Evolutionary conservation across 2,113 vertebrate species (phyloP).

Genomic region (Ptilorrhoa leucosticta): DNA sequence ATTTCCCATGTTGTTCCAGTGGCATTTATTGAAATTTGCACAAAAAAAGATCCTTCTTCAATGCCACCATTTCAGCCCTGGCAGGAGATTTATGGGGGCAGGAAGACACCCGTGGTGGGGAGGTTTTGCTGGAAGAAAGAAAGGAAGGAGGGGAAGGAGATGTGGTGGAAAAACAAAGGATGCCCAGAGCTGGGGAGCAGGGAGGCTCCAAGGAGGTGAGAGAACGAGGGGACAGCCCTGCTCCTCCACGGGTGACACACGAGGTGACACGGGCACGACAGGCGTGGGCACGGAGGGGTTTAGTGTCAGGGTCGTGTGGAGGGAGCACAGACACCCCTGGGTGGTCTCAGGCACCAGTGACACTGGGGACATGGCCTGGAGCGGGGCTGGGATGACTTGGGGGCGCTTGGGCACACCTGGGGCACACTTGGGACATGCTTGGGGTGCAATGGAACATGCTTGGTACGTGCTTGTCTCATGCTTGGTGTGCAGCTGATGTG

Average conservation of each 20-base stretch:
- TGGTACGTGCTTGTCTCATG: background rate
- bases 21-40: slow-evolving; percentile 62
- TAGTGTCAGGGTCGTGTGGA: fast-evolving
- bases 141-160: background rate
- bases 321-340: too few relatives aligned
- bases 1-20: slow-evolving; percentile 37
- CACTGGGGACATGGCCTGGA: fast-evolving
- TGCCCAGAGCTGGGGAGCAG: background rate
- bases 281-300: fast-evolving
- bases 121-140: background rate
- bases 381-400: background rate
- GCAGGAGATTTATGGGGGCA: slow-evolving; percentile 60
- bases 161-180: background rate
- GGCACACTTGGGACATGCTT: fast-evolving
- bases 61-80: slow-evolving; percentile 8
- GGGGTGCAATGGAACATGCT: too few relatives aligned
- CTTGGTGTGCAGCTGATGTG: background rate
- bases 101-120: slow-evolving; percentile 15
- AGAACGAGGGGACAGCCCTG: background rate
- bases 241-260: fast-evolving
- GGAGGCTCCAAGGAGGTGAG: background rate
- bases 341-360: background rate
- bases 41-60: slow-evolving; percentile 42
- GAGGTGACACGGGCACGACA: fast-evolving
- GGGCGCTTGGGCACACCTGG: fast-evolving